Percentiles rank a stretch among this genome's conserved stretches.
phyloP scores from a whole-genome alignment of 35 echinoderm and acorn worm genomes.

The Diadema setosum region DNA sequence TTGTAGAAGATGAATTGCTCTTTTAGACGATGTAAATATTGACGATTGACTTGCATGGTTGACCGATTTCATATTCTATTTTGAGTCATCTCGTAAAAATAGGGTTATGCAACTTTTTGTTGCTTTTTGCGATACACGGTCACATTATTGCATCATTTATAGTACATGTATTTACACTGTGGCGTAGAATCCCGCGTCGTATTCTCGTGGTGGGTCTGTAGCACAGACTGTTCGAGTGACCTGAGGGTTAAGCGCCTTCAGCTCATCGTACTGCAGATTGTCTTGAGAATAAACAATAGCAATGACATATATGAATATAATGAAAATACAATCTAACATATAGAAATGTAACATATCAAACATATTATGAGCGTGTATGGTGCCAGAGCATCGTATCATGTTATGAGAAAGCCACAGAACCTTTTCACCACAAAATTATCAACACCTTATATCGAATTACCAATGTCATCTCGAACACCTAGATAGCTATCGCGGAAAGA shows the following conservation, averaged over 20 bases:
- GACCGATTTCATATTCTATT: too few species aligned
- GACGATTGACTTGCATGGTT: too few species aligned
- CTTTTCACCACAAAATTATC: not conserved
- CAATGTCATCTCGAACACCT: not conserved
- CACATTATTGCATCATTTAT: too few species aligned
- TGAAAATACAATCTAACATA: not conserved
- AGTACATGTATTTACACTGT: conserved; percentile 33
- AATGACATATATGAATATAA: not conserved
- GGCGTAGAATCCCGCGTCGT: not conserved
- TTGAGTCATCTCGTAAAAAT: too few species aligned
- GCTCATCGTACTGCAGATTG: not conserved
- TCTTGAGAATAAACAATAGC: not conserved
- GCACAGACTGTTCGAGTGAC: not conserved
- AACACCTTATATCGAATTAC: not conserved
- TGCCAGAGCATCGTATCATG: not conserved
- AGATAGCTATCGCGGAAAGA: not conserved
- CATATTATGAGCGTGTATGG: not conserved
- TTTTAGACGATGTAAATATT: too few species aligned
- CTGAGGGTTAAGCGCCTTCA: not conserved
- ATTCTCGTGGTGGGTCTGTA: not conserved
- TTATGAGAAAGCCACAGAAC: not conserved
- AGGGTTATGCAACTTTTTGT: too few species aligned
- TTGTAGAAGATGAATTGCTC: too few species aligned
- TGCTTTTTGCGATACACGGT: too few species aligned
- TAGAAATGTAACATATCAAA: not conserved